Evolutionary conservation across 2,113 vertebrate genomes (phyloP).

Genomic region (Erythrocebus patas): DNA sequence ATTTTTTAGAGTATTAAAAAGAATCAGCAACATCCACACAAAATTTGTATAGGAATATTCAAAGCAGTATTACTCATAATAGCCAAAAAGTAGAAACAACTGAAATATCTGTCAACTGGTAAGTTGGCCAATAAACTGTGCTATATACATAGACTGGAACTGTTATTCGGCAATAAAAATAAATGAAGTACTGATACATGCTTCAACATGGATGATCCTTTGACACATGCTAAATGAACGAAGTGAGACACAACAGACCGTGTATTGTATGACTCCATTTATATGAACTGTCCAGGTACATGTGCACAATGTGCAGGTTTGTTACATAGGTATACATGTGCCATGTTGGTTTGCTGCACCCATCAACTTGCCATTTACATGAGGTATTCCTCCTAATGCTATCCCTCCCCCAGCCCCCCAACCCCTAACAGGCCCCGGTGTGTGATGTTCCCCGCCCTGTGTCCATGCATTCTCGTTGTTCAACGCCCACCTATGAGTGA

Average conservation of each 20-base stretch:
- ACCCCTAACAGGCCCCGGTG: no score
- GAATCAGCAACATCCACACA: not conserved
- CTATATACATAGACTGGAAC: not conserved
- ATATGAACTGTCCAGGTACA: not conserved
- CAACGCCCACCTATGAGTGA: no score
- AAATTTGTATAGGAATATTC: not conserved
- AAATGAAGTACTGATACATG: not conserved
- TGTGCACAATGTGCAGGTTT: no score
- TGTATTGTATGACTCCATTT: not conserved
- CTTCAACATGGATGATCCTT: not conserved
- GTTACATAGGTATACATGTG: no score
- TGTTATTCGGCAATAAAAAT: not conserved
- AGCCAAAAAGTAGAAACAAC: conserved; percentile 1
- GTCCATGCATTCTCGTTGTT: no score
- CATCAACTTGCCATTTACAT: no score
- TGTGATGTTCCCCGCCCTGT: no score
- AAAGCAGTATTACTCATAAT: not conserved
- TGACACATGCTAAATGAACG: not conserved
- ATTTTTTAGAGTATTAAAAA: conserved; percentile 1
- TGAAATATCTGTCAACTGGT: not conserved
- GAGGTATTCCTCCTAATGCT: no score
- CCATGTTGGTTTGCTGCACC: no score
- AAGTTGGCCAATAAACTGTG: not conserved
- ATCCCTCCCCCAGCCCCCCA: no score
- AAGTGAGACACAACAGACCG: not conserved